These are phyloP conservation scores for Boleophthalmus pectinirostris DNA, from an alignment of 2,113 vertebrate species.

Conservation along the genomic window DNA sequence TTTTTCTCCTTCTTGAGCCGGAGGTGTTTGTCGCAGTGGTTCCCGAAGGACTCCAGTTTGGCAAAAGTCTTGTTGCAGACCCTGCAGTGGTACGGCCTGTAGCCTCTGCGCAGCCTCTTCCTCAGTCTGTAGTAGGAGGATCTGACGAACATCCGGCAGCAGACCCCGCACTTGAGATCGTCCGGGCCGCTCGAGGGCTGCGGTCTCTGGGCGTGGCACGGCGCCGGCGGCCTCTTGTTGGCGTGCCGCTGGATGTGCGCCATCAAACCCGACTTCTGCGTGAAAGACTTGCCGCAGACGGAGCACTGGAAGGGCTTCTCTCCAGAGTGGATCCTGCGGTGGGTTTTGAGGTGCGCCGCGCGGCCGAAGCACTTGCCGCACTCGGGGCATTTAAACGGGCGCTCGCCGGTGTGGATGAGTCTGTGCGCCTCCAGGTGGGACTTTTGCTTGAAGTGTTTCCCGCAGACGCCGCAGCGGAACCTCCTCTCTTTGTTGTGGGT, in stretches of 20 bases:
- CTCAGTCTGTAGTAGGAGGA: constrained; percentile 70
- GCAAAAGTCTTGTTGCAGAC: constrained; percentile 73
- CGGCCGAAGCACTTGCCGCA: constrained; percentile 78
- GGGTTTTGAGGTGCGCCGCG: constrained; percentile 78
- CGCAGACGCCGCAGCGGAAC: constrained; percentile 70
- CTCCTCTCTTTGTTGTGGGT: constrained; percentile 72
- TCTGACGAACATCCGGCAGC: constrained; percentile 63
- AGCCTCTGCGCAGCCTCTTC: constrained; percentile 50
- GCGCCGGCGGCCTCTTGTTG: constrained; percentile 33
- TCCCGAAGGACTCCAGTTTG: constrained; percentile 70
- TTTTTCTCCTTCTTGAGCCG: constrained; percentile 51
- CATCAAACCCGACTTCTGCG: constrained; percentile 70
- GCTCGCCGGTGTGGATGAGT: constrained; percentile 74
- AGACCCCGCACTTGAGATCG: constrained; percentile 72
- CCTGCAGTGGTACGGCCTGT: constrained; percentile 72
- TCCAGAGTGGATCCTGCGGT: constrained; percentile 77
- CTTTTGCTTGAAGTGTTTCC: constrained; percentile 76
- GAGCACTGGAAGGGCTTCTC: constrained; percentile 80
- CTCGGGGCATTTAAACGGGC: constrained; percentile 77
- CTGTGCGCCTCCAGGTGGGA: constrained; percentile 77
- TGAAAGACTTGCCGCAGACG: constrained; percentile 72
- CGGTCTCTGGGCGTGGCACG: constrained; percentile 38
- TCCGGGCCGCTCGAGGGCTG: constrained; percentile 35
- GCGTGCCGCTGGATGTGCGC: constrained; percentile 65
- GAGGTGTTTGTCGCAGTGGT: constrained; percentile 71